Percentiles rank a stretch among this genome's conserved stretches.
phyloP scores from a whole-genome alignment of 2,888 invertebrate genomes.

The Stomorhina lunata region DNA sequence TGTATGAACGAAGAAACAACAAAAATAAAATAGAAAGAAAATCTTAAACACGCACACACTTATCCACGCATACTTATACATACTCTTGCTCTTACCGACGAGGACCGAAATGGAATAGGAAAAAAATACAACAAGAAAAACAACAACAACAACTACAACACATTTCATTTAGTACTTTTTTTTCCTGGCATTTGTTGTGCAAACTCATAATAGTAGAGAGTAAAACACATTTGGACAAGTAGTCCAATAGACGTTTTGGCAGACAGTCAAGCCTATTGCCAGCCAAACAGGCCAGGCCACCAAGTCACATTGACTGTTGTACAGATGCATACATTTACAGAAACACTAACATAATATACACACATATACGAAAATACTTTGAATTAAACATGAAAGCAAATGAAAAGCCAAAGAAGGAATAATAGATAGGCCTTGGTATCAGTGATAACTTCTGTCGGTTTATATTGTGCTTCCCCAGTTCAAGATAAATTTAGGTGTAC shows the following conservation, averaged over 20 bases:
- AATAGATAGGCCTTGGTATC: too few species aligned
- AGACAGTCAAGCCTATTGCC: constrained; percentile 40
- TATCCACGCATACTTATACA: not conserved
- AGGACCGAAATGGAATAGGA: constrained; percentile 1
- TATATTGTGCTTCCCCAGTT: too few species aligned
- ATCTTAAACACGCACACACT: constrained; percentile 16
- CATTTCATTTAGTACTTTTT: constrained; percentile 17
- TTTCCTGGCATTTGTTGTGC: constrained; percentile 10
- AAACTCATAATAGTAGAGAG: not conserved
- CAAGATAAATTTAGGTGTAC: too few species aligned
- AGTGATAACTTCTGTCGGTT: too few species aligned
- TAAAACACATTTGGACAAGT: constrained; percentile 34
- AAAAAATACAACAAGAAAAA: not conserved
- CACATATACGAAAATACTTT: not conserved
- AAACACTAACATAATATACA: not conserved
- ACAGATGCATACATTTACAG: constrained; percentile 13
- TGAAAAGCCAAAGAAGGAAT: not conserved
- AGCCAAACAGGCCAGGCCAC: constrained; percentile 24
- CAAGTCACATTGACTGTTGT: constrained; percentile 33
- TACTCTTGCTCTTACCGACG: constrained; percentile 5
- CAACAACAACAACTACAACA: not conserved
- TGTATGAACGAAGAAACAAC: not conserved
- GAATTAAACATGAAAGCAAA: constrained; percentile 19
- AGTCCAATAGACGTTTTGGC: constrained; percentile 53
- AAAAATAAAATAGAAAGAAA: not conserved